Evolutionary conservation across 1,140 invertebrate species (phyloP).

Genomic region (Harpegnathos saltator): DNA sequence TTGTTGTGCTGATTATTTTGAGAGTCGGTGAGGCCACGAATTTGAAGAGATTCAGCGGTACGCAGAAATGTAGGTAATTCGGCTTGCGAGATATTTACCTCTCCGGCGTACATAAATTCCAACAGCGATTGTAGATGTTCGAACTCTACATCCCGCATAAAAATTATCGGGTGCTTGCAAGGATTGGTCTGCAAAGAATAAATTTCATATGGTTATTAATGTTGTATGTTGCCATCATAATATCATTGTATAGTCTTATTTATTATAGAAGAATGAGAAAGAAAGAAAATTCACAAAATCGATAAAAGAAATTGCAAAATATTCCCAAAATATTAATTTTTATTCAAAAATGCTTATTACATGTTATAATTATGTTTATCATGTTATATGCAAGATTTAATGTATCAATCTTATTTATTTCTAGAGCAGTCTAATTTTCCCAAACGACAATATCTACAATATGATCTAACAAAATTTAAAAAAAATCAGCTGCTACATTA

Average conservation of each 20-base stretch:
- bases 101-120: constrained; percentile 95
- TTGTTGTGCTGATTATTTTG: constrained; percentile 85
- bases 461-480: not conserved
- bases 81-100: constrained; percentile 96
- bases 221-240: not conserved
- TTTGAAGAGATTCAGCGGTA: constrained; percentile 94
- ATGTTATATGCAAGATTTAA: too few species aligned
- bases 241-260: not conserved
- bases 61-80: constrained; percentile 94
- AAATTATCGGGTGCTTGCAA: constrained; percentile 94
- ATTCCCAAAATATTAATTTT: too few species aligned
- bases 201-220: constrained; percentile 26
- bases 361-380: too few species aligned
- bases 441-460: not conserved
- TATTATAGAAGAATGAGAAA: constrained; percentile 2
- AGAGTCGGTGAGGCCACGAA: constrained; percentile 93
- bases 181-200: constrained; percentile 91
- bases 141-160: constrained; percentile 92
- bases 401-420: too few species aligned
- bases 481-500: not conserved
- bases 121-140: constrained; percentile 92
- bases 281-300: not conserved
- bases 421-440: too few species aligned
- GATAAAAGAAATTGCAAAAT: too few species aligned
- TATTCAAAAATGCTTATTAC: too few species aligned